phyloP scores from a whole-genome alignment of 2,797 vertebrate species.

The Aldrovandia affinis region DNA sequence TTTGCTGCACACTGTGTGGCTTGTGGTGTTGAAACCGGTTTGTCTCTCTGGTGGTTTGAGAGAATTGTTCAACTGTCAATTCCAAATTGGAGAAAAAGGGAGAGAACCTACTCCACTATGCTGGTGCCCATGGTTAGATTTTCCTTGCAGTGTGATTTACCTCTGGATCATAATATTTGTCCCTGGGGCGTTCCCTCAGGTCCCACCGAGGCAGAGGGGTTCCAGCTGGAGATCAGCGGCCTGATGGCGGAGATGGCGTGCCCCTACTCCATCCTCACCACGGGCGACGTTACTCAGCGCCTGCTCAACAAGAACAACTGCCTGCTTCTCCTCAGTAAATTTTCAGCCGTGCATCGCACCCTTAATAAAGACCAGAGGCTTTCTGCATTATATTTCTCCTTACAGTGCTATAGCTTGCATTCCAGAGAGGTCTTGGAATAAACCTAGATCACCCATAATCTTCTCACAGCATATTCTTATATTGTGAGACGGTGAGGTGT shows the following conservation, averaged over 20 bases:
- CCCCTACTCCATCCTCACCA: conserved; percentile 84
- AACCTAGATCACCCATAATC: too few relatives aligned
- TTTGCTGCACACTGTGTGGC: too few relatives aligned
- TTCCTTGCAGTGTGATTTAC: neutral
- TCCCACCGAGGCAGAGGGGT: conserved; percentile 90
- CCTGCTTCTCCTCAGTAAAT: conserved; percentile 91
- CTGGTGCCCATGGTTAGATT: neutral
- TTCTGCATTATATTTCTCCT: neutral
- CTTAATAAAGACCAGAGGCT: neutral
- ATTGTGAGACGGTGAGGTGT: too few relatives aligned
- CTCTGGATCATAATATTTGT: neutral
- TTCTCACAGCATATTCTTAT: neutral
- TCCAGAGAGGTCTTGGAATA: too few relatives aligned
- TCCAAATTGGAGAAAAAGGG: neutral
- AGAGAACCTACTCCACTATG: too few relatives aligned
- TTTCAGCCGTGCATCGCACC: neutral
- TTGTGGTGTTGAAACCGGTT: too few relatives aligned
- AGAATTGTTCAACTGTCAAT: neutral
- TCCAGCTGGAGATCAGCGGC: conserved; percentile 95
- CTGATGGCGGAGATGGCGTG: conserved; percentile 91
- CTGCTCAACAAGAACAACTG: conserved; percentile 88
- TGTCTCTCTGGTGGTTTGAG: too few relatives aligned
- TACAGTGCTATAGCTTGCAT: neutral
- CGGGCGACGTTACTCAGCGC: conserved; percentile 88
- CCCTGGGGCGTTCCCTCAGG: conserved; percentile 61